Evolutionary conservation across 2,888 invertebrate species (phyloP).

Genomic region (Lepetodrilus schrolli): DNA sequence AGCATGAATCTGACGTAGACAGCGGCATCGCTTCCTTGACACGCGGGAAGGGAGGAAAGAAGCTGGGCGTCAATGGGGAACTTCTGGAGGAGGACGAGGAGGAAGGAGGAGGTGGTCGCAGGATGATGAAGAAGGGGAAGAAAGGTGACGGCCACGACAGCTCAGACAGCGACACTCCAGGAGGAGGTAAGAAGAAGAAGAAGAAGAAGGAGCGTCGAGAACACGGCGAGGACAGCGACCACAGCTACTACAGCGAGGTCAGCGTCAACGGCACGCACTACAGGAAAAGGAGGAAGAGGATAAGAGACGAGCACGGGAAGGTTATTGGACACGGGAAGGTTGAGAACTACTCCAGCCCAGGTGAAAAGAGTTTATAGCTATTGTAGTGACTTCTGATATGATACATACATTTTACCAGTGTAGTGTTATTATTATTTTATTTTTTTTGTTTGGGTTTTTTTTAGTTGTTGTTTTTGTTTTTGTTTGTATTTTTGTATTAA

Average conservation of each 20-base stretch:
- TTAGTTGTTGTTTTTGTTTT: too few species aligned
- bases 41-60: conserved; percentile 52
- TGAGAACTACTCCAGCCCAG: conserved; percentile 51
- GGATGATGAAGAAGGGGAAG: conserved; percentile 67
- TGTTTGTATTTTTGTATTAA: too few species aligned
- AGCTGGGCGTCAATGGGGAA: conserved; percentile 48
- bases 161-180: conserved; percentile 60
- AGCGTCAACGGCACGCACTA: conserved; percentile 69
- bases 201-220: conserved; percentile 57
- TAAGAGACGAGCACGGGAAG: conserved; percentile 69
- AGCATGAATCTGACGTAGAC: conserved; percentile 61
- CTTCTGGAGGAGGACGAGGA: conserved; percentile 46
- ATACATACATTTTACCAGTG: too few species aligned
- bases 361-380: not conserved
- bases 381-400: too few species aligned
- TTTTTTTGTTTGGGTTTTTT: too few species aligned
- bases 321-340: conserved; percentile 68
- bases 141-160: conserved; percentile 70
- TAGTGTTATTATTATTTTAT: too few species aligned
- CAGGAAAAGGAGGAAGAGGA: conserved; percentile 62
- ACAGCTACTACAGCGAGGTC: conserved; percentile 71
- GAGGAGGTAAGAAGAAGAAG: conserved; percentile 58
- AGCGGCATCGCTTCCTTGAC: conserved; percentile 62
- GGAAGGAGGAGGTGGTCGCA: conserved; percentile 49
- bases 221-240: conserved; percentile 70